Conservation (phyloP, 2,797 vertebrate genomes). For the Fundulus diaphanus region DNA sequence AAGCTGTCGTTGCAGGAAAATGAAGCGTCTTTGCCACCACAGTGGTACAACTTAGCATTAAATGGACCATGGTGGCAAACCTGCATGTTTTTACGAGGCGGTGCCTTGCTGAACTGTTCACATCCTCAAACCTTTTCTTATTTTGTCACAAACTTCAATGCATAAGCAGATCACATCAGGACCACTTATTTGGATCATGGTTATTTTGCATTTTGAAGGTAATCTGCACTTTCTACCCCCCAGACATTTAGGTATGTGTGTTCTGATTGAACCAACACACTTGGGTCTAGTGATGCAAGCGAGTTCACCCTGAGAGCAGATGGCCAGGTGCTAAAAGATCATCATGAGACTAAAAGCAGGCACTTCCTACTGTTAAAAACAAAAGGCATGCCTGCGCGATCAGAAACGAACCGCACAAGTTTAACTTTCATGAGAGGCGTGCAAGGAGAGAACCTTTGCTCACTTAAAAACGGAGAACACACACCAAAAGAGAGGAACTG, state of each 20-base stretch:
- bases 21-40: conserved; percentile 25
- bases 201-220: background rate
- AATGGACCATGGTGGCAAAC: conserved; percentile 2
- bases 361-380: background rate
- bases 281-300: background rate
- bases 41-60: conserved; percentile 14
- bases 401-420: background rate
- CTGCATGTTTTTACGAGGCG: background rate
- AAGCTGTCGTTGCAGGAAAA: conserved; percentile 32
- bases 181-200: background rate
- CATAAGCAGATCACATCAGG: background rate
- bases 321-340: background rate
- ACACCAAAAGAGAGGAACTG: background rate
- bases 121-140: background rate
- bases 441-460: background rate
- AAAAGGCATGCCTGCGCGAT: background rate
- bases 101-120: no score
- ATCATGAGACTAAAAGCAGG: background rate
- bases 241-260: no score
- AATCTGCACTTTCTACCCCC: background rate
- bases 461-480: background rate
- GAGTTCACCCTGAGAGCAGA: background rate
- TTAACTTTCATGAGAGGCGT: background rate
- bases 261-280: background rate
- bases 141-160: background rate